These are phyloP conservation scores for Trichonephila clavipes DNA, from an alignment of 1,140 invertebrate species.

Conservation along the genomic window DNA sequence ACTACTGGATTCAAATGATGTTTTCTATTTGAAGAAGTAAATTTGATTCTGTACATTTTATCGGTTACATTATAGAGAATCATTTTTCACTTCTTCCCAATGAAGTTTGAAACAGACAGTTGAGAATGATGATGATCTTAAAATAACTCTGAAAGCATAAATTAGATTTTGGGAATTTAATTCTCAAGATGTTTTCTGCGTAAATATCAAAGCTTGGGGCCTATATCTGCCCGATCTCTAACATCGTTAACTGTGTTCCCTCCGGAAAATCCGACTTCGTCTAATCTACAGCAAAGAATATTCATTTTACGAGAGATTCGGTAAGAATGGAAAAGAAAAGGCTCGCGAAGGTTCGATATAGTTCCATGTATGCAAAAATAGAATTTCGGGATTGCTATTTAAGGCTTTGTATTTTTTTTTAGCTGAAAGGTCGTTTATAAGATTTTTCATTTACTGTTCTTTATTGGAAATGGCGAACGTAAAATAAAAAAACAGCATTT, in stretches of 20 bases:
- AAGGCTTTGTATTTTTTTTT: background rate
- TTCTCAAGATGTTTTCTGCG: conserved; percentile 24
- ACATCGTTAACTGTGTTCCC: conserved; percentile 42
- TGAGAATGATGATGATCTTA: background rate
- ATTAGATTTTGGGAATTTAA: conserved; percentile 38
- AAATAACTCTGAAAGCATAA: background rate
- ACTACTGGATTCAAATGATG: no score
- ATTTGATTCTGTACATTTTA: background rate
- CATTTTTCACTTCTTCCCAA: background rate
- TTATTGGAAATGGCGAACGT: background rate
- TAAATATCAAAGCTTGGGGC: conserved; percentile 17
- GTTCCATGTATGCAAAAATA: background rate
- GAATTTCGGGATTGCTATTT: background rate
- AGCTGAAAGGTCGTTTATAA: background rate
- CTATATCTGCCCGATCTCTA: conserved; percentile 41
- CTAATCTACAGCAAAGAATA: conserved; percentile 13
- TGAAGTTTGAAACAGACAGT: background rate
- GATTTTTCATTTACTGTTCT: conserved; percentile 45
- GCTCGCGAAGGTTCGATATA: background rate
- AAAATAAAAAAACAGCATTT: background rate
- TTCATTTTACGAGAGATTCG: background rate
- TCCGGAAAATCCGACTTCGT: conserved; percentile 30
- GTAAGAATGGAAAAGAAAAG: no score
- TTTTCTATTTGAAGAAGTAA: no score
- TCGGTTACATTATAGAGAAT: background rate